Evolutionary conservation across 2,797 vertebrate species (phyloP).

Genomic region (Macropus fuliginosus): DNA sequence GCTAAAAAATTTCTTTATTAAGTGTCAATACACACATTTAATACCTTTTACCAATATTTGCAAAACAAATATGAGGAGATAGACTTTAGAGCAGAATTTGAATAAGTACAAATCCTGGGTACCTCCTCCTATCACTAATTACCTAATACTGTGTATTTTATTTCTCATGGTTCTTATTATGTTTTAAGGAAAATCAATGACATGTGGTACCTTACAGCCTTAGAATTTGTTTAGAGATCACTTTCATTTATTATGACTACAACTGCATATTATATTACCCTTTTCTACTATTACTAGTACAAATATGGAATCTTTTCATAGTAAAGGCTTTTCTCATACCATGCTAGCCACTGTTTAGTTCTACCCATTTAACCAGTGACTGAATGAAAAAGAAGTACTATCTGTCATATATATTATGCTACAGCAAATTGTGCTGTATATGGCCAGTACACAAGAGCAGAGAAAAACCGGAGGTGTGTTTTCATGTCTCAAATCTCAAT

Average conservation of each 20-base stretch:
- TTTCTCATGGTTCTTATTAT: constrained; percentile 27
- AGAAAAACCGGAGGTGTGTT: constrained; percentile 18
- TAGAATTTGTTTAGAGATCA: constrained; percentile 3
- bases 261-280: neutral
- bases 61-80: neutral
- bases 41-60: neutral
- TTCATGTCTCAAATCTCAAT: neutral
- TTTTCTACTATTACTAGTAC: neutral
- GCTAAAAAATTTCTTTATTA: neutral
- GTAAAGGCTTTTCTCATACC: neutral
- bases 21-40: neutral
- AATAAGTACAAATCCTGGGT: neutral
- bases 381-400: constrained; percentile 1
- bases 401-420: constrained; percentile 48
- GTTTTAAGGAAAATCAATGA: constrained; percentile 9
- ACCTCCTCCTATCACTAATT: neutral
- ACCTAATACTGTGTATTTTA: constrained; percentile 31
- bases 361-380: constrained; percentile 24
- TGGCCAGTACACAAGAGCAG: constrained; percentile 17
- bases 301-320: constrained; percentile 13
- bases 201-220: neutral
- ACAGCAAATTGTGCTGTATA: constrained; percentile 19
- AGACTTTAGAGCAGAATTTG: neutral
- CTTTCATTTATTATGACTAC: neutral
- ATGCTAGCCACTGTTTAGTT: neutral